Evolutionary conservation across 1,140 invertebrate species (phyloP).

Genomic region (Sycophaga agraensis): DNA sequence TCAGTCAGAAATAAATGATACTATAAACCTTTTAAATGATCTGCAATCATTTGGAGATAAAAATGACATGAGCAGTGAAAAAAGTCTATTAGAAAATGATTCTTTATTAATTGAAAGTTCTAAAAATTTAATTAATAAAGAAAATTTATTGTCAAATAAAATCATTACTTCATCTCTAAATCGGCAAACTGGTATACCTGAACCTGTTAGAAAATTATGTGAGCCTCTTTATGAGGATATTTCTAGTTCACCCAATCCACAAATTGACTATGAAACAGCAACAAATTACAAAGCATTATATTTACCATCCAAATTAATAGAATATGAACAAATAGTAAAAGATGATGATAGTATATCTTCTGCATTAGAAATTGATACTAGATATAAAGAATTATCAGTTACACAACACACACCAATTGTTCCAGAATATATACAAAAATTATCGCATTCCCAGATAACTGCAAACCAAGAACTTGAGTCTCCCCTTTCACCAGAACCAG

Average conservation of each 20-base stretch:
- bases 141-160: not conserved
- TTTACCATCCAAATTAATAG: not conserved
- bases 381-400: not conserved
- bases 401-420: not conserved
- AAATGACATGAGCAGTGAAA: too few relatives aligned
- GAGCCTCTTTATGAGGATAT: constrained; percentile 19
- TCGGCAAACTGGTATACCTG: not conserved
- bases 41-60: not conserved
- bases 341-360: not conserved
- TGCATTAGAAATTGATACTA: not conserved
- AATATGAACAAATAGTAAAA: not conserved
- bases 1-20: not conserved
- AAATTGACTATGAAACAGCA: not conserved
- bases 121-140: too few relatives aligned
- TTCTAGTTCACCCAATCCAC: constrained; percentile 17
- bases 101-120: not conserved
- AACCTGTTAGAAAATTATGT: not conserved
- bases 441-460: not conserved
- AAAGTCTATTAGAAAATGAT: not conserved
- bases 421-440: not conserved
- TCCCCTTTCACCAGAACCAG: constrained; percentile 8
- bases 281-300: not conserved
- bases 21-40: not conserved
- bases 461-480: constrained; percentile 4
- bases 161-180: not conserved